Percentiles rank a stretch among this genome's conserved stretches.
Conservation (phyloP, 2,113 vertebrate species). For the Menidia beryllina region DNA sequence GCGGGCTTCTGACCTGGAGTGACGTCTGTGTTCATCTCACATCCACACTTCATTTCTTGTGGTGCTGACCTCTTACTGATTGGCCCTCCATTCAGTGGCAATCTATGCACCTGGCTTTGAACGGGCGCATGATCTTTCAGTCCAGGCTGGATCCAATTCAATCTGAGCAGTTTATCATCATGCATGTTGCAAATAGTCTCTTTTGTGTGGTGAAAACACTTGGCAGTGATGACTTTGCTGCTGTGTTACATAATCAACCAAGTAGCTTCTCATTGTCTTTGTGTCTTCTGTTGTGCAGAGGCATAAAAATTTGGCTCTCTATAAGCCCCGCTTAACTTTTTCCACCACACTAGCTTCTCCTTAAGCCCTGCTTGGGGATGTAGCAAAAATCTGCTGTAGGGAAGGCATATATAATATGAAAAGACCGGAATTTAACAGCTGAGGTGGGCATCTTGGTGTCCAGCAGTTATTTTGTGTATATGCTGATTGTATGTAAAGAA, state of each 20-base stretch:
- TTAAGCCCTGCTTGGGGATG: background rate
- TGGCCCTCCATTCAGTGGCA: background rate
- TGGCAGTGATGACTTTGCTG: background rate
- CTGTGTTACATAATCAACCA: background rate
- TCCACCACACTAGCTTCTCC: no score
- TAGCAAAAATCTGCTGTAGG: background rate
- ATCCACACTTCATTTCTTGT: background rate
- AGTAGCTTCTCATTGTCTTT: background rate
- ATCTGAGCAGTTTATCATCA: background rate
- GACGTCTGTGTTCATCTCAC: background rate
- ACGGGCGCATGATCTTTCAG: background rate
- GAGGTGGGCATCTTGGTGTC: no score
- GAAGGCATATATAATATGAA: background rate
- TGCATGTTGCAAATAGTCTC: background rate
- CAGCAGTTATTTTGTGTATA: conserved; percentile 10
- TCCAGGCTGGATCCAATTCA: background rate
- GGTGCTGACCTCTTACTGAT: background rate
- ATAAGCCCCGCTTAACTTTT: background rate
- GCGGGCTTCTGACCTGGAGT: background rate
- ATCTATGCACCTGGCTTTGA: background rate
- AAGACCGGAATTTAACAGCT: no score
- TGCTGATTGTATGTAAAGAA: conserved; percentile 22
- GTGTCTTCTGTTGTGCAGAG: background rate
- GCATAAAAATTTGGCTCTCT: background rate
- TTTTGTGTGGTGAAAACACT: background rate